Evolutionary conservation across 2,888 invertebrate species (phyloP).

Genomic region (Atethmia centrago): DNA sequence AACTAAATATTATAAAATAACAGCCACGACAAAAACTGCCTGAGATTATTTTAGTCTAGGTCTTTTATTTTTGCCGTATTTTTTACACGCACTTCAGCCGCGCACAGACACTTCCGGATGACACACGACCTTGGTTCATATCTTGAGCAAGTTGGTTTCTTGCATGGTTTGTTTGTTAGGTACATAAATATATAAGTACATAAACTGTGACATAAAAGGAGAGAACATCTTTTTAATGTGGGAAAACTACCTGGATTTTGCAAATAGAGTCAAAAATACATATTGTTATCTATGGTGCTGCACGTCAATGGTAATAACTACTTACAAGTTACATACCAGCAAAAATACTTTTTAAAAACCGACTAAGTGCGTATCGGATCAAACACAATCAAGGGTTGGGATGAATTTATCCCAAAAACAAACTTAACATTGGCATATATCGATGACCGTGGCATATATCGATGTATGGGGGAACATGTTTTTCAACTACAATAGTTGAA

Average conservation of each 20-base stretch:
- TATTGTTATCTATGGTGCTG: background rate
- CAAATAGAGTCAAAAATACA: background rate
- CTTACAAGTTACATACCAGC: background rate
- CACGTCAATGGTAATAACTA: background rate
- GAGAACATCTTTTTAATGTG: background rate
- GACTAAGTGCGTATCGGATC: too few relatives aligned
- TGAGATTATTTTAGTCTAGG: too few relatives aligned
- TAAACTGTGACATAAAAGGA: conserved; percentile 43
- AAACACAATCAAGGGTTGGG: too few relatives aligned
- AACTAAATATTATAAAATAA: too few relatives aligned
- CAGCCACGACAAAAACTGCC: too few relatives aligned
- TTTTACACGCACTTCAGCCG: conserved; percentile 19
- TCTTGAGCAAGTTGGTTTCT: conserved; percentile 49
- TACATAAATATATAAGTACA: background rate
- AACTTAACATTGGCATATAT: too few relatives aligned
- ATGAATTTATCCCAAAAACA: too few relatives aligned
- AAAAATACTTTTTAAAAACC: background rate
- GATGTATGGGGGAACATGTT: too few relatives aligned
- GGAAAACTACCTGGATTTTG: background rate
- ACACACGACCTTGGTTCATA: conserved; percentile 61
- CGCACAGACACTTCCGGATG: conserved; percentile 53
- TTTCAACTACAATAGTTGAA: too few relatives aligned
- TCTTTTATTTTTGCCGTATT: background rate
- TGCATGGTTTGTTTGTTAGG: conserved; percentile 21
- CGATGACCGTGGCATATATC: too few relatives aligned